phyloP scores from a whole-genome alignment of 2,797 vertebrate genomes.

The Hippopotamyrus pictus region DNA sequence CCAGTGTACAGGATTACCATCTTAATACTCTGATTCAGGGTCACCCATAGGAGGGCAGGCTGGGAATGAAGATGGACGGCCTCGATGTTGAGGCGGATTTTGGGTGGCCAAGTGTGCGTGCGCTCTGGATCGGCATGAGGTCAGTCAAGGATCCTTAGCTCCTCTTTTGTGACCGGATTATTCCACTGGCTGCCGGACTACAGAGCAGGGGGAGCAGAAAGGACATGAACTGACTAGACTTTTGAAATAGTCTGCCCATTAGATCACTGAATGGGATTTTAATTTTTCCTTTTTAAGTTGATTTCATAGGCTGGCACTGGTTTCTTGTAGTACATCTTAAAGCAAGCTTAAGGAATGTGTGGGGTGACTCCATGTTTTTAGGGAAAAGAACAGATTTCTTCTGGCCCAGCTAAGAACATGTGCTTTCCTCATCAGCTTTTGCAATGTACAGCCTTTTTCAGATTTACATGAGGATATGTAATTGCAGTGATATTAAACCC shows the following conservation, averaged over 20 bases:
- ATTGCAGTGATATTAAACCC: neutral
- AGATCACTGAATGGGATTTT: neutral
- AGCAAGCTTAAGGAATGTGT: neutral
- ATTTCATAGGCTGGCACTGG: neutral
- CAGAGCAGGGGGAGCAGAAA: neutral
- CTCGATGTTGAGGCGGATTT: neutral
- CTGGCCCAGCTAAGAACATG: neutral
- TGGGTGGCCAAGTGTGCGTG: neutral
- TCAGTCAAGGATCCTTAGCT: slow-evolving; percentile 6
- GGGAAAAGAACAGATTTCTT: neutral
- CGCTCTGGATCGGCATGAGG: slow-evolving; percentile 7
- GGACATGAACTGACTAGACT: neutral
- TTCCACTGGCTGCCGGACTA: neutral
- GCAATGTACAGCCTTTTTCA: neutral
- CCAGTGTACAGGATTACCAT: slow-evolving; percentile 12
- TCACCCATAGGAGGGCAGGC: neutral
- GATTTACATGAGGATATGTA: neutral
- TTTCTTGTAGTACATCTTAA: neutral
- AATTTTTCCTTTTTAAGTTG: neutral
- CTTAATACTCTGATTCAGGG: slow-evolving; percentile 19
- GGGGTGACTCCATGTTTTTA: neutral
- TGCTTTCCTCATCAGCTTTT: neutral
- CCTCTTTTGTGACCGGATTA: neutral
- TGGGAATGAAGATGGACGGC: neutral
- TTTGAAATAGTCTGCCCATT: neutral